Evolutionary conservation across 1,140 invertebrate species (phyloP).

Genomic region (Drosophila pseudoobscura): DNA sequence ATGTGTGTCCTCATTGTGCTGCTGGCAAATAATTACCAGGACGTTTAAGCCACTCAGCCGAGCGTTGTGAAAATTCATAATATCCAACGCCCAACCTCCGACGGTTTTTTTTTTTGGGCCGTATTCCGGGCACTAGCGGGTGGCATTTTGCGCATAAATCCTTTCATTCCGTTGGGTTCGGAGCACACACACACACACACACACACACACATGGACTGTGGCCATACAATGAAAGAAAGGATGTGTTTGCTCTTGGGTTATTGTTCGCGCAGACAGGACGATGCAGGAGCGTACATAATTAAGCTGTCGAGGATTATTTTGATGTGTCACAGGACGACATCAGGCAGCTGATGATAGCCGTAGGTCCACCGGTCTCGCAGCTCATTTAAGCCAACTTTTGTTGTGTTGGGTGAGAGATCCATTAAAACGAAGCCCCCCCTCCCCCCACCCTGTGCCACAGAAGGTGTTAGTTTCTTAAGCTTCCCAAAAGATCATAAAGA

Average conservation of each 20-base stretch:
- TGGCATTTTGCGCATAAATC: constrained; percentile 77
- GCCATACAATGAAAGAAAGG: constrained; percentile 48
- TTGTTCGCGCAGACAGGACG: constrained; percentile 46
- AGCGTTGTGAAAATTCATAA: constrained; percentile 80
- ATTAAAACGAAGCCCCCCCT: constrained; percentile 11
- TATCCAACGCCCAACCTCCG: constrained; percentile 35
- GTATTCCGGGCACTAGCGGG: constrained; percentile 62
- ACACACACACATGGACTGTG: constrained; percentile 1
- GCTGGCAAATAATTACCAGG: constrained; percentile 74
- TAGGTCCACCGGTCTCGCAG: constrained; percentile 25
- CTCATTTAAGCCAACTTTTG: constrained; percentile 80
- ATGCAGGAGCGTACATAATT: constrained; percentile 69
- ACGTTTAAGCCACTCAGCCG: constrained; percentile 76
- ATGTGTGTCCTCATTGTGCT: constrained; percentile 17
- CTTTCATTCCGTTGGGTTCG: constrained; percentile 62
- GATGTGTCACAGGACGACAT: constrained; percentile 79
- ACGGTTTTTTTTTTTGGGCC: constrained; percentile 33
- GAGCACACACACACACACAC: constrained; percentile 11
- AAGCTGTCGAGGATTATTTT: constrained; percentile 82
- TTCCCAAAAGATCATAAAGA: constrained; percentile 47
- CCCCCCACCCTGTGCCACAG: too few species aligned
- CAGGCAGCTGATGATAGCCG: constrained; percentile 72
- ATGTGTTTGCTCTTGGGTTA: constrained; percentile 69
- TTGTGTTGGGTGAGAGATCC: constrained; percentile 17
- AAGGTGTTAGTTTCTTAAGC: constrained; percentile 10